Evolutionary conservation across 2,888 invertebrate genomes (phyloP), one percentile per base, ranked within the genome.

Genomic region (Carcina quercana): DNA sequence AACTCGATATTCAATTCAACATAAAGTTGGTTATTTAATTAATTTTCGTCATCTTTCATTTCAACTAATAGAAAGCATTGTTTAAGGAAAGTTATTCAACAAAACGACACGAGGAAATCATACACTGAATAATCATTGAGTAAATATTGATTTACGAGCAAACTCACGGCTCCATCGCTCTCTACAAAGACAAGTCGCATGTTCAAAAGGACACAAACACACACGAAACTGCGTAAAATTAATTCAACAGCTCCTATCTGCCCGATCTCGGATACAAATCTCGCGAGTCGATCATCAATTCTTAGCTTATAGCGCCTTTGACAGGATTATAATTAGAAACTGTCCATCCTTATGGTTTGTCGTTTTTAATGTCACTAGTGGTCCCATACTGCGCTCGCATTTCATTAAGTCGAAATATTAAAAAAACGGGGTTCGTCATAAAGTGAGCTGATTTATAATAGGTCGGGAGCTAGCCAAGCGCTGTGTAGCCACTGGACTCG

Each of bases 261-360:
- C 45, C 50, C 50, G 57, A 75, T 70, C 59, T 68, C 40, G 71
- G 78, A 80, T 76, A 72, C 65, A 54, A 62, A 78, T 78, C 76
- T 53, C 66, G 71, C 59, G 61, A 67, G 62, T 58, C 57, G 69
- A 78, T 73, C 80, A 80, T 83, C 76, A 83, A 83, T 83, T 83
- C 70, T 67, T 72, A 61, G 57, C 66, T 71, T 74, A 73, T 64
- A 73, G 75, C 66, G 68, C 59, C 71, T 79, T 76, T 83, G 82
- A 82, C 83, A 83, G 83, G 68, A 79, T 79, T 79, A 82, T 82
- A 83, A 83, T 83, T 80, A 80, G 78, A 82, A 80, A 74, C 74
- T 74, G 78, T 78, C 76, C 60, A 72, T 74, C 63, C 70, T 72
- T 72, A 73, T 67, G 71, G 75, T 72, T 69, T 76, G 72, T 76